Base-by-base conservation (phyloP, 2,888 invertebrate genomes). In the Philereme vetulata region DNA sequence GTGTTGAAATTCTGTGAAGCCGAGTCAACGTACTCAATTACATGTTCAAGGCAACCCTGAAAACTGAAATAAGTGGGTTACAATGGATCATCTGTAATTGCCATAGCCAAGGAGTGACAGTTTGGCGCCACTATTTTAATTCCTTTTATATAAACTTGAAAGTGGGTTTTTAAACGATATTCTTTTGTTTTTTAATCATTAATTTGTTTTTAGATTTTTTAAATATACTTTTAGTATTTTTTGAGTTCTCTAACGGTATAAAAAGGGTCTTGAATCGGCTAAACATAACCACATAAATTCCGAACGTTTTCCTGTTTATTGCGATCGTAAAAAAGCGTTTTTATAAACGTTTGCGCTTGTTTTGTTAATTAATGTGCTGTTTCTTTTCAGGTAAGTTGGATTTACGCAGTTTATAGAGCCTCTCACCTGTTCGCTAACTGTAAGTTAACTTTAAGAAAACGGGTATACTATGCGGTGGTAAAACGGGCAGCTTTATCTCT, bases 291-390 rank as follows among this genome's bases (percentile, higher is more conserved):
- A 6, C 3, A 65, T 66, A 66, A 63, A 66, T 66, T 61, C 52
- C 35, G 50, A 56, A 64, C 62, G 56, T 58, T 66, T 49, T 47
- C 4, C 6, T 44, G 65, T 56, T 61, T 59, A 66, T 49, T 60
- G 56, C 42, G 40, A 50, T 51, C 67, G 71, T 74, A 72, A 72
- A 74, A 68, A 64, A 54, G 44, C 47, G 53, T 66, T 71, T 74
- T 73, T 68, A 70, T 71, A 36, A 47, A 38, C 46, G 55, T 66
- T 69, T 66, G 69, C 62, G 54, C 66, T 66, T 51, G 63, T 67
- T 67, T 65, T 60, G 63, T 72, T 69, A 72, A 74, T 75, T 72
- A 74, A 74, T 68, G 56, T 54, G n/a, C 21, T 38, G 64, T 67
- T 72, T 45, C n/a, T 32, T 52, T 52, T 45, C 52, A 52, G 52